Conservation (phyloP, 1,140 invertebrate genomes). For the Prorops nasuta region DNA sequence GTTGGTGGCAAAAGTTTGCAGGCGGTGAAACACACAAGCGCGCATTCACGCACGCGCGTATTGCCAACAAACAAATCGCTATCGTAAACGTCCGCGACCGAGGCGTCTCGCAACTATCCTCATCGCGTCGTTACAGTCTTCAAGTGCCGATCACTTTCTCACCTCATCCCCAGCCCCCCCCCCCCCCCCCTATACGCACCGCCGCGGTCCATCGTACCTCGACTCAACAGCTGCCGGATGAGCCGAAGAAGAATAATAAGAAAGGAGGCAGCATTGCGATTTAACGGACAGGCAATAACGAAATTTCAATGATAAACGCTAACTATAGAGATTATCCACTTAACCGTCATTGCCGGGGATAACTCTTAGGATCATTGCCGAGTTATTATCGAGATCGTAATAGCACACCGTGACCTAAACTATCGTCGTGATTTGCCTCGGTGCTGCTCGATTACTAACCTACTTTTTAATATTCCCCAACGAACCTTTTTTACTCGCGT, state of each 20-base stretch:
- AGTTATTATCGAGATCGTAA: neutral
- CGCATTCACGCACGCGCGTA: constrained; percentile 15
- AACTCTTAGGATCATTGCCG: too few relatives aligned
- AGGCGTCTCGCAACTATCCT: neutral
- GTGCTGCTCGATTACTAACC: too few relatives aligned
- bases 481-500: too few relatives aligned
- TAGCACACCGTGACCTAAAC: too few relatives aligned
- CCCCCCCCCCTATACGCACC: neutral
- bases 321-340: neutral
- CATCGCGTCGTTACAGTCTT: neutral
- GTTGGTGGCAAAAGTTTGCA: neutral
- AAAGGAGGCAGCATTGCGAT: neutral
- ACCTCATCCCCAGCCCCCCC: constrained; percentile 1
- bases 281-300: neutral
- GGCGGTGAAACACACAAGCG: constrained; percentile 7
- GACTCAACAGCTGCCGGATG: neutral
- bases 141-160: neutral
- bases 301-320: neutral
- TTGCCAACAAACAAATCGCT: constrained; percentile 7
- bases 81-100: neutral
- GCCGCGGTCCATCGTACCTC: constrained; percentile 16
- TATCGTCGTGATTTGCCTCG: too few relatives aligned
- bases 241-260: neutral
- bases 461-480: too few relatives aligned
- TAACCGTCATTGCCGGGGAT: too few relatives aligned